Evolutionary conservation across 1,140 invertebrate genomes (phyloP).

Genomic region (Aphidius ervi): DNA sequence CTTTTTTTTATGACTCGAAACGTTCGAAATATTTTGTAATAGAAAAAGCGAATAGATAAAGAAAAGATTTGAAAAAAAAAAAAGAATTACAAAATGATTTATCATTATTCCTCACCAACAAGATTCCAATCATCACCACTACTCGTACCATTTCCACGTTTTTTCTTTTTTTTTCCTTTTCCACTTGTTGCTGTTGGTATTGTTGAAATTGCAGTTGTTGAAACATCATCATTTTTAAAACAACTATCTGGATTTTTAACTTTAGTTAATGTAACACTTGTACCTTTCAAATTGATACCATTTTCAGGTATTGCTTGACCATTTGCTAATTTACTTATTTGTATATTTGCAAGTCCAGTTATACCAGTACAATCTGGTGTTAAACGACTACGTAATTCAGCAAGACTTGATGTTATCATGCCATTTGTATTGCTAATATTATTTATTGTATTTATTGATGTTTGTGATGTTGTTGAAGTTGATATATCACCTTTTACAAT

Average conservation of each 20-base stretch:
- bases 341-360: slow-evolving; percentile 45
- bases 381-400: slow-evolving; percentile 39
- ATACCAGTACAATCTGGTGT: slow-evolving; percentile 39
- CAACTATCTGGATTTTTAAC: slow-evolving; percentile 31
- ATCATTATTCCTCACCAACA: slow-evolving; percentile 55
- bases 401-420: slow-evolving; percentile 38
- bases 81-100: slow-evolving; percentile 34
- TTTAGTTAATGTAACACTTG: slow-evolving; percentile 49
- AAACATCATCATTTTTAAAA: slow-evolving; percentile 10
- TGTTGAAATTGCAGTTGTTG: neutral
- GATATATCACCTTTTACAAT: slow-evolving; percentile 44
- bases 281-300: slow-evolving; percentile 49
- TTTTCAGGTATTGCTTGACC: slow-evolving; percentile 49
- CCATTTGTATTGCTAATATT: slow-evolving; percentile 33
- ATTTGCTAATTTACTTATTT: slow-evolving; percentile 50
- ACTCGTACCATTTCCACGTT: slow-evolving; percentile 45
- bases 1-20: too few species aligned
- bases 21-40: too few species aligned
- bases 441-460: slow-evolving; percentile 14
- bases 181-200: slow-evolving; percentile 29
- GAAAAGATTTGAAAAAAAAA: slow-evolving; percentile 7
- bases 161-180: slow-evolving; percentile 55
- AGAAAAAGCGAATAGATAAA: neutral
- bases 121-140: slow-evolving; percentile 55
- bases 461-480: slow-evolving; percentile 13